Conservation (phyloP, 2,797 vertebrate genomes). For the Onychomys torridus region DNA sequence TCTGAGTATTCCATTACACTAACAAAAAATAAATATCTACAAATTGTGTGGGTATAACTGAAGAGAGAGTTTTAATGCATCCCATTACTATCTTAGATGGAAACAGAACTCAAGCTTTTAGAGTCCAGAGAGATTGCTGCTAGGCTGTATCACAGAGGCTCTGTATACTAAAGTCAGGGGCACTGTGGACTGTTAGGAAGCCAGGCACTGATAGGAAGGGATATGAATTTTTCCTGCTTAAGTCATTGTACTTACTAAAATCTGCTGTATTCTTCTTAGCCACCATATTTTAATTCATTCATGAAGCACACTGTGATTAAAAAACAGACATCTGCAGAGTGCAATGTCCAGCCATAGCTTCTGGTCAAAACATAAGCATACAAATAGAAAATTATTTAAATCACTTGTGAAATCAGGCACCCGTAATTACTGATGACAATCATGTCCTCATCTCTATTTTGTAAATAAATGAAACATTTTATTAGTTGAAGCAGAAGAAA, state of each 20-base stretch:
- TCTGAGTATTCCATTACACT: not conserved
- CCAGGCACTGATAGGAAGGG: not conserved
- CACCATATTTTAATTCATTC: not conserved
- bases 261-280: not conserved
- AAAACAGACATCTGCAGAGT: not conserved
- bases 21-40: not conserved
- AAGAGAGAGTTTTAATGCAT: not conserved
- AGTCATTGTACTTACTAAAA: slow-evolving; percentile 34
- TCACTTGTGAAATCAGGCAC: not conserved
- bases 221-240: slow-evolving; percentile 16
- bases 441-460: not conserved
- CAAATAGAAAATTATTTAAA: slow-evolving; percentile 13
- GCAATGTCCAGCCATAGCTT: not conserved
- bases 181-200: slow-evolving; percentile 36
- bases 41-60: not conserved
- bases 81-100: not conserved
- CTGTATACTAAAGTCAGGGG: not conserved
- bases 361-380: not conserved
- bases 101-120: not conserved
- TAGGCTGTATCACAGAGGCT: not conserved
- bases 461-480: slow-evolving; percentile 38
- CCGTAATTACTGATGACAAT: not conserved
- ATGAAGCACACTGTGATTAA: not conserved
- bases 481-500: slow-evolving; percentile 36
- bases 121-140: not conserved